Conservation (phyloP, 2,888 invertebrate species). For the Busseola fusca region DNA sequence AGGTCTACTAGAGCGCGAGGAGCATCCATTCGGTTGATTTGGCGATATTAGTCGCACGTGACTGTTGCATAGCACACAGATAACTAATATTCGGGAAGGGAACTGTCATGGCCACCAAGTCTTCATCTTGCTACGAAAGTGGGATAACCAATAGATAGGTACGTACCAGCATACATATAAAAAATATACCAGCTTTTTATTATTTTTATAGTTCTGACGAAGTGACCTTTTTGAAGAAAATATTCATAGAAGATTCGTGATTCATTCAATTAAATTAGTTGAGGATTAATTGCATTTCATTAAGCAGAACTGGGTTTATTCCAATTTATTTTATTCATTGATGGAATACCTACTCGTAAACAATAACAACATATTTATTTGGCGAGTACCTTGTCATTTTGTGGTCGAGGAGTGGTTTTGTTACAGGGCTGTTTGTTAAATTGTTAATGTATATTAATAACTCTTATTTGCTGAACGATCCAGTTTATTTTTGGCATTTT, state of each 20-base stretch:
- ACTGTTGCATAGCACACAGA: conserved; percentile 31
- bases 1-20: conserved; percentile 74
- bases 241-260: conserved; percentile 39
- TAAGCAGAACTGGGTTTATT: conserved; percentile 50
- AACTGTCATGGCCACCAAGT: conserved; percentile 20
- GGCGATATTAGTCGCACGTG: conserved; percentile 69
- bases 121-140: background rate
- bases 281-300: conserved; percentile 46
- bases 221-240: conserved; percentile 50
- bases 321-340: conserved; percentile 38
- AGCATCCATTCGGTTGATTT: conserved; percentile 73
- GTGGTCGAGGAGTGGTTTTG: conserved; percentile 40
- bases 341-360: conserved; percentile 33
- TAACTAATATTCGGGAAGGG: conserved; percentile 27
- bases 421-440: conserved; percentile 10
- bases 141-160: conserved; percentile 31
- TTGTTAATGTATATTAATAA: conserved; percentile 32
- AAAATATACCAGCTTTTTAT: background rate
- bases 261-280: conserved; percentile 41
- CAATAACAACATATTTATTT: conserved; percentile 51
- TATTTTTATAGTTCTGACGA: conserved; percentile 37
- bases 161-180: conserved; percentile 18
- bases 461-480: conserved; percentile 4
- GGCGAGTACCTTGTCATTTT: conserved; percentile 41
- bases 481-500: background rate